Base-by-base conservation (phyloP, 2,888 invertebrate genomes). In the Blomia tropicalis region DNA sequence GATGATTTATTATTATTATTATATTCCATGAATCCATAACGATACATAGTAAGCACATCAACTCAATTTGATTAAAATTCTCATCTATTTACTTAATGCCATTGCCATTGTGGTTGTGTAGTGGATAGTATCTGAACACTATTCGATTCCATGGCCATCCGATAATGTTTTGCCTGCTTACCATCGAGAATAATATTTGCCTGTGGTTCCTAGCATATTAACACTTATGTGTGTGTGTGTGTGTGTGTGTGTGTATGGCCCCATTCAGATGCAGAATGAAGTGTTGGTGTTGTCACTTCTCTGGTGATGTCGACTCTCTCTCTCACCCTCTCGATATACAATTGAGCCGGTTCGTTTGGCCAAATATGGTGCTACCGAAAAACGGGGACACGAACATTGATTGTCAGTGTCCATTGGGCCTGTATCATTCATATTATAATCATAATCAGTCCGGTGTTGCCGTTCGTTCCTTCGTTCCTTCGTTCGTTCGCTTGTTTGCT, bases 351-450 rank as follows among this genome's bases (percentile, higher is more conserved):
- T 41, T 41, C 14, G 41, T 14, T 14, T 14, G 14, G 41, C 41
- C 41, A 41, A 41, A 17, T n/a, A 41, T 14, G 41, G 41, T 17
- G 41, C 14, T 14, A 41, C 14, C 14, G 41, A 41, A 41, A 41
- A n/a, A 41, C 14, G n/a, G 41, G n/a, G 41, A 41, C 14, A 41
- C 14, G 14, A 41, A n/a, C 41, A 14, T 41, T 41, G 14, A n/a
- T n/a, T 41, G 14, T 14, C 41, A 14, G n/a, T n/a, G n/a, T n/a
- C n/a, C n/a, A n/a, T n/a, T n/a, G n/a, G n/a, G n/a, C n/a, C n/a
- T n/a, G n/a, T n/a, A 47, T 47, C 51, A 47, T 47, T 47, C 51
- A 47, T 47, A 47, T 47, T 47, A 7, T 47, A 47, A 47, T 47
- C 51, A 47, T 47, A 47, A 47, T 47, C 51, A 14, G 7, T 47